phyloP scores from a whole-genome alignment of 2,888 invertebrate species.

The Drosophila atroscutellata region DNA sequence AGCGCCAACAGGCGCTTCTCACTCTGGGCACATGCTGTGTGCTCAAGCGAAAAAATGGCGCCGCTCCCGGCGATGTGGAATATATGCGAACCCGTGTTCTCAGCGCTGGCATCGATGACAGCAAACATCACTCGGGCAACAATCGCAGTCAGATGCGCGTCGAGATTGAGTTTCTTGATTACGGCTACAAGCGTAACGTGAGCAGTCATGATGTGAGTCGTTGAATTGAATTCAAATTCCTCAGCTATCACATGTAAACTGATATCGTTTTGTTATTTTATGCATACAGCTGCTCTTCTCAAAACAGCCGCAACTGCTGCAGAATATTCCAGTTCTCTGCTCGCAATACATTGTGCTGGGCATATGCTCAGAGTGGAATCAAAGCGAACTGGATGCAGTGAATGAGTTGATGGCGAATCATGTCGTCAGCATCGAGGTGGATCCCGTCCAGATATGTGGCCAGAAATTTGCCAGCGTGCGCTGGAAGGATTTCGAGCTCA shows the following conservation, averaged over 20 bases:
- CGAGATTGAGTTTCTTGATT: conserved; percentile 89
- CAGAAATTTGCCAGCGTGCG: conserved; percentile 82
- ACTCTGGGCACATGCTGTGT: conserved; percentile 77
- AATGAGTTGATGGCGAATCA: conserved; percentile 74
- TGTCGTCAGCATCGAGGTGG: conserved; percentile 72
- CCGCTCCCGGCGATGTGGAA: conserved; percentile 76
- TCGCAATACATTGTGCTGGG: conserved; percentile 82
- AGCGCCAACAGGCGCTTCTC: conserved; percentile 76
- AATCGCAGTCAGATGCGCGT: conserved; percentile 87
- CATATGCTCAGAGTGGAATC: conserved; percentile 82
- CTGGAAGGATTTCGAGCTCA: conserved; percentile 83
- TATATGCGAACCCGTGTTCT: conserved; percentile 84
- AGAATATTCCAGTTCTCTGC: conserved; percentile 79
- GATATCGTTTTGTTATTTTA: conserved; percentile 12
- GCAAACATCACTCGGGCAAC: conserved; percentile 10
- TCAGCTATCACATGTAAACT: conserved; percentile 11
- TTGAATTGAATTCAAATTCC: neutral
- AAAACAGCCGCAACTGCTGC: conserved; percentile 76
- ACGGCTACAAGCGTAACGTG: conserved; percentile 88
- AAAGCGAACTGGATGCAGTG: conserved; percentile 75
- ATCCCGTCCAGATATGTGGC: conserved; percentile 69
- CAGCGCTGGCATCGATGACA: conserved; percentile 54
- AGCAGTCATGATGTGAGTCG: conserved; percentile 86
- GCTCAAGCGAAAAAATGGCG: conserved; percentile 84
- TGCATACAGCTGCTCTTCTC: conserved; percentile 78